Conservation (phyloP, 2,797 vertebrate species). For the Vultur gryphus region DNA sequence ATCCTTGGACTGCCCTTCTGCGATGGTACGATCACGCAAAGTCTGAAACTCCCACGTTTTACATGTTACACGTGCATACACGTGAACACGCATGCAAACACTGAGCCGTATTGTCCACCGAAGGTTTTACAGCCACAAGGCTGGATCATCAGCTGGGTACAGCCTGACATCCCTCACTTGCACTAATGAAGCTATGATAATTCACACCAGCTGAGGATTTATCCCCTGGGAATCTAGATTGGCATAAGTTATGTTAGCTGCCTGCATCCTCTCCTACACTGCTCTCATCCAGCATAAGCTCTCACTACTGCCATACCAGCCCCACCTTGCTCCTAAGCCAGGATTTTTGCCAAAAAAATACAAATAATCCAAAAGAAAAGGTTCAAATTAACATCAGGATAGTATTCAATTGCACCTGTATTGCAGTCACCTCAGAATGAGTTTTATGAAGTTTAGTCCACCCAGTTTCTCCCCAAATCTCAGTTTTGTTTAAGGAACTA, state of each 20-base stretch:
- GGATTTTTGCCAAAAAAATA: background rate
- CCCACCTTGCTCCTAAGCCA: background rate
- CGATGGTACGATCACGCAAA: accelerated
- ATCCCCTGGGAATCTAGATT: background rate
- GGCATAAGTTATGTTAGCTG: background rate
- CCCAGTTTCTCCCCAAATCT: background rate
- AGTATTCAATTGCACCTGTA: background rate
- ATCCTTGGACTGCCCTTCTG: background rate
- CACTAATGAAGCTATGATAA: background rate
- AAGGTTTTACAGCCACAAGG: background rate
- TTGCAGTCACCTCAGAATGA: background rate
- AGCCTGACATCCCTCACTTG: background rate
- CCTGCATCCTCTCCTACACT: background rate
- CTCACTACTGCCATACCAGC: background rate
- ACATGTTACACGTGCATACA: accelerated
- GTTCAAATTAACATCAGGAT: background rate
- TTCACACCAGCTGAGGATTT: background rate
- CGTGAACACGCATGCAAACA: accelerated
- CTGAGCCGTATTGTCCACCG: accelerated
- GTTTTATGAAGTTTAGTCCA: background rate
- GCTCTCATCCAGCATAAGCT: background rate
- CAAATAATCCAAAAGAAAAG: background rate
- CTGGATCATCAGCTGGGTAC: background rate
- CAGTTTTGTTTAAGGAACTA: background rate
- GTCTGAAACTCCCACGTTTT: accelerated